Evolutionary conservation across 1,140 invertebrate genomes (phyloP).

Genomic region (Microvelia longipes): DNA sequence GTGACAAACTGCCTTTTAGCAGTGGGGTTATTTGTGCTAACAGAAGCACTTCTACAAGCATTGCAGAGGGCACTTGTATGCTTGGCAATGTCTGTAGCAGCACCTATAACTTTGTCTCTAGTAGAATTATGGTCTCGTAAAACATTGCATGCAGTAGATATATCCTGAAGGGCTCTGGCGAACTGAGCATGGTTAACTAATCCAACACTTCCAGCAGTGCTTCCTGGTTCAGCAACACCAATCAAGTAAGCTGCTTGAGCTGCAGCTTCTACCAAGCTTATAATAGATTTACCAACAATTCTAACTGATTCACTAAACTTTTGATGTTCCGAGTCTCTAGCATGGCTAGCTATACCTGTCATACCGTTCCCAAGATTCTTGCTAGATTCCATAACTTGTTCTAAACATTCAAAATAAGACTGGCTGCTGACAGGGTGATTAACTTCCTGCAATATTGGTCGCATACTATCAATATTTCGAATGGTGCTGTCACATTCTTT

Average conservation of each 20-base stretch:
- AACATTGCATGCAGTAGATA: conserved; percentile 71
- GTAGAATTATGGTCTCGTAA: conserved; percentile 57
- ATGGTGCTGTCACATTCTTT: conserved; percentile 94
- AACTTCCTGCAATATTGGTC: conserved; percentile 68
- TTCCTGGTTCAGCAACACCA: conserved; percentile 78
- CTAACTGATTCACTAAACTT: conserved; percentile 74
- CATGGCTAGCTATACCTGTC: conserved; percentile 84
- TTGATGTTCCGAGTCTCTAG: conserved; percentile 73
- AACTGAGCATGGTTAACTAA: conserved; percentile 85
- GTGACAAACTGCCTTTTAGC: conserved; percentile 95
- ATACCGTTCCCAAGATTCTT: conserved; percentile 72
- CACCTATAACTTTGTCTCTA: conserved; percentile 69
- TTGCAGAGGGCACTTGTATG: conserved; percentile 92
- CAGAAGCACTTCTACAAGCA: conserved; percentile 80
- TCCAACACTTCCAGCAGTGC: conserved; percentile 76
- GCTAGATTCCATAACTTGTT: conserved; percentile 85
- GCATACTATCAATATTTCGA: conserved; percentile 75
- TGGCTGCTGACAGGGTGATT: conserved; percentile 73
- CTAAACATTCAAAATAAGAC: conserved; percentile 88
- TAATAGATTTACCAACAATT: conserved; percentile 71
- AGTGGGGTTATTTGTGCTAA: conserved; percentile 79
- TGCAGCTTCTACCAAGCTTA: conserved; percentile 82
- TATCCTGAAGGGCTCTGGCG: conserved; percentile 70
- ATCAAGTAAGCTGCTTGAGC: conserved; percentile 88
- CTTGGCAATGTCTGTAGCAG: conserved; percentile 87